A percentile compares a stretch with the other conserved stretches of the same genome.
phyloP scores from a whole-genome alignment of 2,797 vertebrate species.

The Notamacropus eugenii region DNA sequence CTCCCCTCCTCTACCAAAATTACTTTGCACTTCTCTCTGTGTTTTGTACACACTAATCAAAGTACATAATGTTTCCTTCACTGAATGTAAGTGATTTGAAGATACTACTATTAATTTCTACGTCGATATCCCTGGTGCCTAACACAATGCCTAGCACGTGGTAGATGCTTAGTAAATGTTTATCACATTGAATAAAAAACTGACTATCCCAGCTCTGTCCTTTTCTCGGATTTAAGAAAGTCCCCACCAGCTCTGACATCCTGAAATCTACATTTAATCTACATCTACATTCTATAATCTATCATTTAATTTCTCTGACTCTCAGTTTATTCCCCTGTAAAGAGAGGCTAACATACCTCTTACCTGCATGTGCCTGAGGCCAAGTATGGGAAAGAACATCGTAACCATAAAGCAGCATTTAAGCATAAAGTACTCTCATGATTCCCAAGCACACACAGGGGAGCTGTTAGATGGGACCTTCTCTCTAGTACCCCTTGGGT shows the following conservation, averaged over 20 bases:
- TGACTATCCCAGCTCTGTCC: not conserved
- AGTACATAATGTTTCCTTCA: not conserved
- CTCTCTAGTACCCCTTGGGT: constrained; percentile 4
- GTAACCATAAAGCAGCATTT: not conserved
- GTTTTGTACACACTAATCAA: not conserved
- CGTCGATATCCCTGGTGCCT: not conserved
- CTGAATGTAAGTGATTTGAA: not conserved
- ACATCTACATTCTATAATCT: not conserved
- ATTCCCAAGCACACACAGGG: not conserved
- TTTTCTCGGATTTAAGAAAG: not conserved
- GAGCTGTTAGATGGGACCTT: not conserved
- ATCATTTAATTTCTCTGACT: not conserved
- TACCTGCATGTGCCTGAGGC: not conserved
- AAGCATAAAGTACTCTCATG: not conserved
- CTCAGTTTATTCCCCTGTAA: not conserved
- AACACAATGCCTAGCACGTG: not conserved
- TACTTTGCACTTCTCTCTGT: not conserved
- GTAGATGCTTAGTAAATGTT: not conserved
- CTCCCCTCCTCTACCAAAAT: not conserved
- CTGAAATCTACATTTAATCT: not conserved
- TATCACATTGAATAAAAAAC: not conserved
- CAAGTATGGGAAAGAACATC: not conserved
- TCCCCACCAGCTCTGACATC: not conserved
- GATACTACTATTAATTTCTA: not conserved
- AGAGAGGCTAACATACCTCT: not conserved